phyloP scores from a whole-genome alignment of 1,140 invertebrate genomes.

The Drosophila bocki region DNA sequence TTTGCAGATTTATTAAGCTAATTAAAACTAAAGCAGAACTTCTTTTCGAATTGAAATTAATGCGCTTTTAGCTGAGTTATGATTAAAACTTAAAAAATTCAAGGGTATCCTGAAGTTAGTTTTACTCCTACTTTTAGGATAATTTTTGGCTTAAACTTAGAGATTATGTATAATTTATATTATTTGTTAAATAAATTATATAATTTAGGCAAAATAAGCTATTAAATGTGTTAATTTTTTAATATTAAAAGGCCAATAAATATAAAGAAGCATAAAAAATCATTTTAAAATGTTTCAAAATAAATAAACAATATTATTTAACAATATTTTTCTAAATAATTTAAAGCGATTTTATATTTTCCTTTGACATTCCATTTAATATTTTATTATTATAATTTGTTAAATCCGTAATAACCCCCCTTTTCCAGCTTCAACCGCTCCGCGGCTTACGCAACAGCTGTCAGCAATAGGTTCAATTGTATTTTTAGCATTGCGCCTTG shows the following conservation, averaged over 20 bases:
- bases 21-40: no score
- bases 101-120: not conserved
- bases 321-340: no score
- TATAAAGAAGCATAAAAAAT: not conserved
- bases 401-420: not conserved
- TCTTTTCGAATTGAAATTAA: no score
- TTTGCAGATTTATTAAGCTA: no score
- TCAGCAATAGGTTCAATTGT: constrained; percentile 66
- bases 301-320: not conserved
- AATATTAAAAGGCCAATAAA: not conserved
- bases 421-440: constrained; percentile 22
- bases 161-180: no score
- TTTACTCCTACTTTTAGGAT: not conserved
- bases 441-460: constrained; percentile 62
- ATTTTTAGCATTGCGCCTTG: constrained; percentile 65
- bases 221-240: no score
- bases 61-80: no score
- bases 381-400: not conserved
- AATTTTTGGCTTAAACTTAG: no score
- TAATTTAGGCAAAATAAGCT: no score
- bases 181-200: no score
- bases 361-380: no score
- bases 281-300: not conserved
- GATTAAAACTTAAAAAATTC: no score
- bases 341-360: not conserved